phyloP scores from a whole-genome alignment of 2,113 vertebrate species.

The Strix uralensis region DNA sequence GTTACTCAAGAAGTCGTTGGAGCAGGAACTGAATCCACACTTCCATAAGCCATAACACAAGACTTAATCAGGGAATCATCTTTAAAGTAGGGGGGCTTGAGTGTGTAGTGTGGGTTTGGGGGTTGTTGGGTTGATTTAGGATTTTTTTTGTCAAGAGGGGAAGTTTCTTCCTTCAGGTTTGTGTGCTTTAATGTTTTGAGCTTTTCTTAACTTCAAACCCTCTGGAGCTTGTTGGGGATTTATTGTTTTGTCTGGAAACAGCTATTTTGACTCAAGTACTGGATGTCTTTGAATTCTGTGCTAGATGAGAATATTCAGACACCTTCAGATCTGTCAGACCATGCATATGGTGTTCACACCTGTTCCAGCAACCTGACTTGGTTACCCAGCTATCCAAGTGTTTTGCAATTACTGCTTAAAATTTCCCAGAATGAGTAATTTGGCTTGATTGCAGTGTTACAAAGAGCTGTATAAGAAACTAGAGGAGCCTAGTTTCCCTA shows the following conservation, averaged over 20 bases:
- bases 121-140: neutral
- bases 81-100: neutral
- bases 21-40: neutral
- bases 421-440: neutral
- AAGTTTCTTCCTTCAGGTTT: neutral
- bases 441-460: neutral
- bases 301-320: neutral
- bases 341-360: neutral
- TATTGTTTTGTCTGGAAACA: slow-evolving; percentile 43
- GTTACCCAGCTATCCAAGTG: neutral
- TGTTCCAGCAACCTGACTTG: neutral
- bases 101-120: neutral
- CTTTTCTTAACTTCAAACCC: neutral
- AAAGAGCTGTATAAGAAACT: neutral
- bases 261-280: neutral
- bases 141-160: neutral
- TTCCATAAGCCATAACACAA: rapidly evolving
- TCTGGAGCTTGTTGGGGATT: neutral
- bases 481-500: neutral
- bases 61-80: neutral
- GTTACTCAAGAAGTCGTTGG: neutral
- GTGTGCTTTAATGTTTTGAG: neutral
- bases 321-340: neutral
- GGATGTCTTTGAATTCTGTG: neutral
- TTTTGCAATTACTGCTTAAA: neutral